Base-by-base conservation (phyloP, 2,797 vertebrate species). In the Pangasius larnaudii region DNA sequence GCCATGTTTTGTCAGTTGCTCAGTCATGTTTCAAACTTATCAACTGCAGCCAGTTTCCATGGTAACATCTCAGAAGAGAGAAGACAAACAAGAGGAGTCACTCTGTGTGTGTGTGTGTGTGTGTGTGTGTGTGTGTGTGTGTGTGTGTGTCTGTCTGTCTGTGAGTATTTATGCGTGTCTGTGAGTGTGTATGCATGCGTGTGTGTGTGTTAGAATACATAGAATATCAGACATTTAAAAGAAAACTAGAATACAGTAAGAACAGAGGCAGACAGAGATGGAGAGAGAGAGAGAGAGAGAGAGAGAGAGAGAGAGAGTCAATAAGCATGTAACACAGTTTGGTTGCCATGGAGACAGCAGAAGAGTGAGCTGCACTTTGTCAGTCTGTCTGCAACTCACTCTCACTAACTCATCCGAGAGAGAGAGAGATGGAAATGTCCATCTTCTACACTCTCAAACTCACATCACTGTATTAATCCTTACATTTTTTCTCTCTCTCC, bases 21-120 rank as follows among this genome's bases (percentile, higher is more conserved):
- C 88, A 92, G 93, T 94, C 94, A 94, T 93, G 92, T 94, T 94
- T 94, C 89, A 91, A 92, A 93, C 92, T 93, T 91, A 94, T 95
- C 95, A 94, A 94, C 96, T 96, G 95, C 96, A 95, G 92, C 94
- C 95, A 96, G 96, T 97, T 97, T 96, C 96, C 95, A 97, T 96
- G 94, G 95, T 86, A 95, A 97, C 95, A 59, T 85, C 83, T 93
- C 92, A 92, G 92, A 74, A 91, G 89, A 93, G 93, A 92, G 93
- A 91, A 90, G 89, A 86, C 19, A 16, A 24, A 82, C 2, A 22
- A 30, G 18, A 19, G 56, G n/a, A 61, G 49, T 79, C 39, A n/a
- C 27, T 78, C 0, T 53, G 51, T 79, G 24, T 56, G 49, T 78
- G 75, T 77, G 74, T 51, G 42, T 42, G 0, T 42, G 42, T 42